Percentiles rank a stretch among this genome's conserved stretches.
Conservation (phyloP, 2,888 invertebrate species). For the Spatulosminthurus flaviceps region DNA sequence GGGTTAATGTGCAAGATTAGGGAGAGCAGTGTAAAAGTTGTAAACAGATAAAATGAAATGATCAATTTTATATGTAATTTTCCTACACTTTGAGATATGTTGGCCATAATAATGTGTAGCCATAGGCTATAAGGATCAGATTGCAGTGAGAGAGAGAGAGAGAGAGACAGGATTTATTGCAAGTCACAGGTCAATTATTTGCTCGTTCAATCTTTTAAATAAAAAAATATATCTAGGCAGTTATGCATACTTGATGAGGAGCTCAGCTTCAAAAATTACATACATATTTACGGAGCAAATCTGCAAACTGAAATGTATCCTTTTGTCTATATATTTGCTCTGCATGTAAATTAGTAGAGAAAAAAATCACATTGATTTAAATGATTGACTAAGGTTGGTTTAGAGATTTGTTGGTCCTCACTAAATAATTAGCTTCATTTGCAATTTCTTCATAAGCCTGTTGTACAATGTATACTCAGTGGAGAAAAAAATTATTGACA, state of each 20-base stretch:
- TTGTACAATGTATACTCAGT: background rate
- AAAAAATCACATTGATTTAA: background rate
- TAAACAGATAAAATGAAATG: constrained; percentile 32
- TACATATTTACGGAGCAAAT: too few species aligned
- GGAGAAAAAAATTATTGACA: background rate
- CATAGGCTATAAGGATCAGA: background rate
- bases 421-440: background rate
- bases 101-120: too few species aligned
- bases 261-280: background rate
- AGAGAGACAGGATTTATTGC: background rate
- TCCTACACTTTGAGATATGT: too few species aligned
- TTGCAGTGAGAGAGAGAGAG: background rate
- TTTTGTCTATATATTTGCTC: too few species aligned
- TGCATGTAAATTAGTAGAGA: too few species aligned
- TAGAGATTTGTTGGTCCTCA: background rate
- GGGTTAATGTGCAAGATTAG: background rate
- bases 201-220: constrained; percentile 29
- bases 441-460: background rate
- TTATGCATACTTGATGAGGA: background rate
- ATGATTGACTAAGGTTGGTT: too few species aligned
- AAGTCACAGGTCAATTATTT: constrained; percentile 48
- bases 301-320: too few species aligned
- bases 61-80: too few species aligned
- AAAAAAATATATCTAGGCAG: background rate
- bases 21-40: constrained; percentile 1